Percentiles rank a stretch among this genome's conserved stretches.
phyloP scores from a whole-genome alignment of 2,888 invertebrate genomes.

The Drosophila trichaetosa region DNA sequence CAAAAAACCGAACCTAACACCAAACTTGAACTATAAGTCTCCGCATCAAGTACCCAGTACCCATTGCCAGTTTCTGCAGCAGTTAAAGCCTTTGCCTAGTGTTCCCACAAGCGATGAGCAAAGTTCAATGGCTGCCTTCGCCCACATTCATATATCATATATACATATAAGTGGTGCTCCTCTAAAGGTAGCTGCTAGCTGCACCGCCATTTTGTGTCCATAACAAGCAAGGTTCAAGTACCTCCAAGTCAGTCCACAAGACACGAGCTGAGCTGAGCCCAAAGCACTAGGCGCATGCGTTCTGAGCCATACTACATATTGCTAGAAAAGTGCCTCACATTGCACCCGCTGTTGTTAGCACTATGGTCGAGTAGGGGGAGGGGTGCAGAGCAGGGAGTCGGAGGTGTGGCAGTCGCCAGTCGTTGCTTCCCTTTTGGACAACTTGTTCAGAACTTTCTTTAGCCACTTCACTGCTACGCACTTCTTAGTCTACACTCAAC shows the following conservation, averaged over 20 bases:
- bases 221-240: conserved; percentile 70
- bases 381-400: neutral
- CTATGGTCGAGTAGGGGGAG: neutral
- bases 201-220: conserved; percentile 66
- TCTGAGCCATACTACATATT: conserved; percentile 38
- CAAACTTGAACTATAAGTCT: conserved; percentile 21
- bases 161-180: conserved; percentile 38
- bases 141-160: conserved; percentile 67
- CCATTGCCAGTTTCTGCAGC: neutral
- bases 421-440: conserved; percentile 48
- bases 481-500: conserved; percentile 26
- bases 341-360: conserved; percentile 45
- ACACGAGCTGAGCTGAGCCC: conserved; percentile 25
- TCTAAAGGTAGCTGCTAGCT: conserved; percentile 46
- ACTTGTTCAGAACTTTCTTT: conserved; percentile 53
- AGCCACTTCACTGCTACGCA: conserved; percentile 66
- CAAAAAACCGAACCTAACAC: conserved; percentile 4
- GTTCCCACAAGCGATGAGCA: conserved; percentile 31
- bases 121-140: conserved; percentile 61
- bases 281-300: conserved; percentile 70
- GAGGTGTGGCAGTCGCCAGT: conserved; percentile 22
- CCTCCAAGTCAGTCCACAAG: conserved; percentile 50
- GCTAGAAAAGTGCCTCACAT: conserved; percentile 57
- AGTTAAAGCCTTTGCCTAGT: conserved; percentile 27
- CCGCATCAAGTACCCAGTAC: neutral